Conservation (phyloP, 1,140 invertebrate species). For the Calliopsis andreniformis region DNA sequence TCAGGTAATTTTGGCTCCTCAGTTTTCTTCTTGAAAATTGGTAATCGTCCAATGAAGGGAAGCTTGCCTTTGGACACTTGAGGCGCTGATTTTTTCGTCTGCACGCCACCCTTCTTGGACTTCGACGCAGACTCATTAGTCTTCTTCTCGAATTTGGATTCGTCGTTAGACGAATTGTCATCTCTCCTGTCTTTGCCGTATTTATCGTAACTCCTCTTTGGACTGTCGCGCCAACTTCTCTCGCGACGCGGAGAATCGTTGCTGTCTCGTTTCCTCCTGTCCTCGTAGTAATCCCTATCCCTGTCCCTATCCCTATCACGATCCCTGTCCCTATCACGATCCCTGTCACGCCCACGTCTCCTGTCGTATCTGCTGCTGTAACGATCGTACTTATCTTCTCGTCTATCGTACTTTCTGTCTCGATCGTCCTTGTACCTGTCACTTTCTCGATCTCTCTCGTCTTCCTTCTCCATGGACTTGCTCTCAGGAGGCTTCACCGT, state of each 20-base stretch:
- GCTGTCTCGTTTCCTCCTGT: slow-evolving; percentile 73
- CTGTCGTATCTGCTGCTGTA: slow-evolving; percentile 77
- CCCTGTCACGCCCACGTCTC: slow-evolving; percentile 73
- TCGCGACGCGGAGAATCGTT: slow-evolving; percentile 78
- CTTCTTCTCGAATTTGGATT: slow-evolving; percentile 81
- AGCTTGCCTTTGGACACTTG: slow-evolving; percentile 81
- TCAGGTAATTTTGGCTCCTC: slow-evolving; percentile 78
- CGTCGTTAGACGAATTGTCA: slow-evolving; percentile 75
- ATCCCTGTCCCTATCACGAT: slow-evolving; percentile 72
- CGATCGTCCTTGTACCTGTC: slow-evolving; percentile 73
- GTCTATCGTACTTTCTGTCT: slow-evolving; percentile 74
- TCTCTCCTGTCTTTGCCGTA: slow-evolving; percentile 73
- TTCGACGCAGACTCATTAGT: slow-evolving; percentile 69
- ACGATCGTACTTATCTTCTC: slow-evolving; percentile 78
- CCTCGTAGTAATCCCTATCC: slow-evolving; percentile 77
- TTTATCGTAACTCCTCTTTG: slow-evolving; percentile 76
- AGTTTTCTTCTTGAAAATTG: slow-evolving; percentile 85
- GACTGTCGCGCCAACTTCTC: slow-evolving; percentile 75
- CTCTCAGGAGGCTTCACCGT: slow-evolving; percentile 72
- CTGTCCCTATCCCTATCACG: slow-evolving; percentile 69
- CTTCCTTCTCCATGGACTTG: slow-evolving; percentile 65
- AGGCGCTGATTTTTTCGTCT: slow-evolving; percentile 67
- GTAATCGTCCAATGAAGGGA: slow-evolving; percentile 87
- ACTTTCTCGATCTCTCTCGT: slow-evolving; percentile 65
- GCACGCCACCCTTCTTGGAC: slow-evolving; percentile 67